Evolutionary conservation across 2,888 invertebrate species (phyloP).

Genomic region (Megamerina dolium): DNA sequence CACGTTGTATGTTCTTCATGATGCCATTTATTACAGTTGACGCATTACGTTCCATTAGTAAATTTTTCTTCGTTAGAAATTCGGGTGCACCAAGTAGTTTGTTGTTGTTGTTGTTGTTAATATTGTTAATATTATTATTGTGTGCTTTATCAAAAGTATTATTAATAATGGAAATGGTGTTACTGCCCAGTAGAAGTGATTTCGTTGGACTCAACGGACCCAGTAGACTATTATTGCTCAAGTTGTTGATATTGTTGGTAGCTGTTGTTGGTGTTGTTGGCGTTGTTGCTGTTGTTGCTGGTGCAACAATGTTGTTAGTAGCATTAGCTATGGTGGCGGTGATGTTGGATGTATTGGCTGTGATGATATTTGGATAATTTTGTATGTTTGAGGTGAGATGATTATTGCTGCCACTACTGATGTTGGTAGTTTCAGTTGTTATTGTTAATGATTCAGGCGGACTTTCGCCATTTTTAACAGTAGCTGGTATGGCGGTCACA

Average conservation of each 20-base stretch:
- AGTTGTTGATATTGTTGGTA: conserved; percentile 26
- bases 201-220: conserved; percentile 38
- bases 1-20: conserved; percentile 42
- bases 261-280: conserved; percentile 17
- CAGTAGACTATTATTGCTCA: conserved; percentile 33
- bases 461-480: conserved; percentile 44
- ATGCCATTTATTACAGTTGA: conserved; percentile 46
- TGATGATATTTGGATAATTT: conserved; percentile 9
- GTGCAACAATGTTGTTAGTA: conserved; percentile 17
- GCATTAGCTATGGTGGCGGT: conserved; percentile 9
- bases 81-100: conserved; percentile 28
- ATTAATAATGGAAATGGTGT: conserved; percentile 39
- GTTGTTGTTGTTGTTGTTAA: conserved; percentile 26
- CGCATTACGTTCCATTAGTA: conserved; percentile 42
- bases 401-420: conserved; percentile 11
- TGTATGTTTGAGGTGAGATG: conserved; percentile 16
- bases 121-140: conserved; percentile 20
- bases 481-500: conserved; percentile 48
- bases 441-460: conserved; percentile 42
- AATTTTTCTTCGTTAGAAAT: conserved; percentile 46
- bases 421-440: conserved; percentile 24
- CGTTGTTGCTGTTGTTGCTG: too few relatives aligned
- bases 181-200: conserved; percentile 36
- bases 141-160: conserved; percentile 37
- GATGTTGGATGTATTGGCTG: conserved; percentile 25